A percentile compares a stretch with the other conserved stretches of the same genome.
Conservation (phyloP, 2,113 vertebrate species). For the Hepsetus odoe region DNA sequence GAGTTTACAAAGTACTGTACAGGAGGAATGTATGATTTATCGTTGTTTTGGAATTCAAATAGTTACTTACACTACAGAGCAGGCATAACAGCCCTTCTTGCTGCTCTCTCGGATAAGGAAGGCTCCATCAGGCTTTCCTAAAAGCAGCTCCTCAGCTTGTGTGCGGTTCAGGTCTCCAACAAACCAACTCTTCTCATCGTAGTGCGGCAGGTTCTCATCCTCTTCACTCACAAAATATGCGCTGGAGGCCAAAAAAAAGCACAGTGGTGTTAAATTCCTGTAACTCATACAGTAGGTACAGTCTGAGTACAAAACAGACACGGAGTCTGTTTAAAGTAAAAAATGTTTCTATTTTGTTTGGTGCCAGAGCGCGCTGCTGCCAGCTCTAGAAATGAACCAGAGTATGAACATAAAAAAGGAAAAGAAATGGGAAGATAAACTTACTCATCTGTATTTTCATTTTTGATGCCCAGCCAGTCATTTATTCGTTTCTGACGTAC, state of each 20-base stretch:
- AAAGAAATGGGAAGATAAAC: conserved; percentile 59
- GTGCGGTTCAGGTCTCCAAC: conserved; percentile 90
- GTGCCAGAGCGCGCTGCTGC: neutral
- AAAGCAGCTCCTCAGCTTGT: conserved; percentile 91
- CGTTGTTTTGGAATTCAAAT: neutral
- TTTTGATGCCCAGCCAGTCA: conserved; percentile 95
- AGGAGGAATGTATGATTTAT: no score
- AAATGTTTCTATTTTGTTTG: neutral
- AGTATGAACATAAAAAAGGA: neutral
- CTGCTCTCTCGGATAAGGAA: conserved; percentile 97
- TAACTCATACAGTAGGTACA: neutral
- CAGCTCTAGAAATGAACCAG: neutral
- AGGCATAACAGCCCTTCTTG: conserved; percentile 97
- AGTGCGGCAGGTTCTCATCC: conserved; percentile 91
- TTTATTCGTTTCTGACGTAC: conserved; percentile 95
- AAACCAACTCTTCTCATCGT: conserved; percentile 96
- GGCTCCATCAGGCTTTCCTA: conserved; percentile 89
- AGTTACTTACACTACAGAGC: conserved; percentile 93
- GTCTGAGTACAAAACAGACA: neutral
- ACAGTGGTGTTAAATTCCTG: neutral
- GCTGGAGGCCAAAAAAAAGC: conserved; percentile 63
- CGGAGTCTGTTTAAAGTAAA: neutral
- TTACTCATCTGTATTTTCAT: conserved; percentile 90
- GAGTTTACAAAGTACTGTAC: neutral
- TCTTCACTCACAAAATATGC: conserved; percentile 89